These are phyloP conservation scores for Lanius collurio DNA, from an alignment of 2,113 vertebrate species.

Conservation along the genomic window DNA sequence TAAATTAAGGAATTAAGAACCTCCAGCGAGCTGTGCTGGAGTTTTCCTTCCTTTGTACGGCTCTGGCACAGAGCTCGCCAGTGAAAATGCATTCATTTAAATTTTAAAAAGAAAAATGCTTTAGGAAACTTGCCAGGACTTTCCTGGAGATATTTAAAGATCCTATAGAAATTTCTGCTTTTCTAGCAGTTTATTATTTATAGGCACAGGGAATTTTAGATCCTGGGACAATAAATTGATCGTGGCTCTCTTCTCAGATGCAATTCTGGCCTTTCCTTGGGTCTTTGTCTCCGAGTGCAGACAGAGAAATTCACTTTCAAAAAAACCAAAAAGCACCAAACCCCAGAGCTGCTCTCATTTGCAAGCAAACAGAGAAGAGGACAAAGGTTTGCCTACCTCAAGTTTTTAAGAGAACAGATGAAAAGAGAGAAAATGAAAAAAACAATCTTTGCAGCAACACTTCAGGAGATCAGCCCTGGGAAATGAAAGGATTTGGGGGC, in stretches of 20 bases:
- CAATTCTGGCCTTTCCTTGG: neutral
- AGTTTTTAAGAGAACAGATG: neutral
- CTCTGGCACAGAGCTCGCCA: neutral
- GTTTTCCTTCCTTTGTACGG: neutral
- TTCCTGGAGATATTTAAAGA: neutral
- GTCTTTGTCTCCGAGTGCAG: neutral
- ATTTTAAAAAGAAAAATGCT: neutral
- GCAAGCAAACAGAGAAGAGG: neutral
- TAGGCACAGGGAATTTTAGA: neutral
- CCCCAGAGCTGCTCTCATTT: neutral
- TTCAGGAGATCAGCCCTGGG: neutral
- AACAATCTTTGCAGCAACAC: neutral
- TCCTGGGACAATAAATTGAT: neutral
- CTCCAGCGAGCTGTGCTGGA: neutral
- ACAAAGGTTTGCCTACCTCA: neutral
- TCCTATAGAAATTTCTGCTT: neutral
- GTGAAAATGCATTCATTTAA: neutral
- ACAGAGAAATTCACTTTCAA: neutral
- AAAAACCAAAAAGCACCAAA: neutral
- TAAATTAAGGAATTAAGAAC: neutral
- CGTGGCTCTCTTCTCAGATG: neutral
- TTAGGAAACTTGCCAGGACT: neutral
- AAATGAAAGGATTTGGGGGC: neutral
- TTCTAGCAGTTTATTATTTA: neutral
- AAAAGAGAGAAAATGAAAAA: neutral